phyloP scores from a whole-genome alignment of 2,888 invertebrate species.

The Lasioglossum vierecki region DNA sequence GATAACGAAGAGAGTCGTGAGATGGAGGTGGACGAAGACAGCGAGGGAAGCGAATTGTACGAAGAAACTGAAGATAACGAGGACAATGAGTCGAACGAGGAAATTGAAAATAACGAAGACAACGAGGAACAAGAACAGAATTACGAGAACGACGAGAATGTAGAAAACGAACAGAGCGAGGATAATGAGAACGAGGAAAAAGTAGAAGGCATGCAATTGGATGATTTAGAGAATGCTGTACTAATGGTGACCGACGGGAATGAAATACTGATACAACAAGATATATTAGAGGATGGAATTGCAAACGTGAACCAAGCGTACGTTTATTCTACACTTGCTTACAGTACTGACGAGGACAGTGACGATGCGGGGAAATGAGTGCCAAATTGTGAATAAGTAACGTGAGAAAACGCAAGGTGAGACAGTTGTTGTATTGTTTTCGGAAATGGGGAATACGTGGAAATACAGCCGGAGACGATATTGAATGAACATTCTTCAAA shows the following conservation, averaged over 20 bases:
- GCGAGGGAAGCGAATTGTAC: constrained; percentile 41
- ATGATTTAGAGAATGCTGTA: constrained; percentile 80
- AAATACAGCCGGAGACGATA: background rate
- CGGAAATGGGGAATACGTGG: constrained; percentile 43
- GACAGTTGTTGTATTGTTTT: constrained; percentile 31
- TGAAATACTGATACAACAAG: constrained; percentile 80
- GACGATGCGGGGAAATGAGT: constrained; percentile 74
- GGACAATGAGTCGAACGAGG: constrained; percentile 47
- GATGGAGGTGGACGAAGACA: constrained; percentile 49
- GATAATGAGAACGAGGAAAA: constrained; percentile 43
- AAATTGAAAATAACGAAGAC: constrained; percentile 57
- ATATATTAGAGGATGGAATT: constrained; percentile 75
- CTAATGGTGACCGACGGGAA: constrained; percentile 81
- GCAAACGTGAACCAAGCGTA: constrained; percentile 76
- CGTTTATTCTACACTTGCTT: constrained; percentile 48
- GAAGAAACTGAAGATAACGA: constrained; percentile 45
- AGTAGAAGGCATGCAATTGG: constrained; percentile 52
- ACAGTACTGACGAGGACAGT: constrained; percentile 57
- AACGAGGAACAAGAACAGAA: background rate
- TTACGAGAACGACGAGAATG: constrained; percentile 4
- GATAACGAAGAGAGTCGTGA: constrained; percentile 62
- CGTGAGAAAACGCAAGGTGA: constrained; percentile 1
- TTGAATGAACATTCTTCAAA: too few relatives aligned
- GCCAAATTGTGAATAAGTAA: constrained; percentile 77
- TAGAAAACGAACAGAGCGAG: constrained; percentile 61